Conservation (phyloP, 2,113 vertebrate genomes). For the Stercorarius parasiticus region DNA sequence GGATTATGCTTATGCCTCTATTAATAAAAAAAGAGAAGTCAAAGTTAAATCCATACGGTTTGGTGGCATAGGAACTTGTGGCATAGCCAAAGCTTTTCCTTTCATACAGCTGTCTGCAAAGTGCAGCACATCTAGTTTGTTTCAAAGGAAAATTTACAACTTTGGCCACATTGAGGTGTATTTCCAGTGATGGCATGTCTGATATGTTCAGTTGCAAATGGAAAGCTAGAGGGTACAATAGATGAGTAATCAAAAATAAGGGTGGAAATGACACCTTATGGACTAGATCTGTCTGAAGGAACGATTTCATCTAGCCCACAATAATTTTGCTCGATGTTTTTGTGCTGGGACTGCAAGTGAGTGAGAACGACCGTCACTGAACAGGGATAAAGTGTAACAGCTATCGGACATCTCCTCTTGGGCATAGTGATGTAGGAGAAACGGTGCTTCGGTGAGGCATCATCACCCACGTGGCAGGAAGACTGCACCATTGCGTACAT, state of each 20-base stretch:
- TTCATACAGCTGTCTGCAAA: neutral
- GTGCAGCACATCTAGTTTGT: neutral
- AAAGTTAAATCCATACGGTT: neutral
- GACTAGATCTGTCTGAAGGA: neutral
- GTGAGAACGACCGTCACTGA: neutral
- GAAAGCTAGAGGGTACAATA: neutral
- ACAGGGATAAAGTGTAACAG: neutral
- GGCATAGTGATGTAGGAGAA: too few species aligned
- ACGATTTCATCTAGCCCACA: neutral
- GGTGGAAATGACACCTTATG: neutral
- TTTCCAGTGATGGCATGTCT: neutral
- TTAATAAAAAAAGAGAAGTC: slow-evolving; percentile 33
- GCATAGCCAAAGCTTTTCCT: neutral
- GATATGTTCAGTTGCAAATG: neutral
- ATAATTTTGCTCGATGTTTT: neutral
- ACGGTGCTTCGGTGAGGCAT: neutral
- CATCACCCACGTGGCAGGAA: neutral
- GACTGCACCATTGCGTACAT: rapidly evolving
- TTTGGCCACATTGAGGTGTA: neutral
- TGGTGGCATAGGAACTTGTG: neutral
- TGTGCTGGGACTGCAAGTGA: neutral
- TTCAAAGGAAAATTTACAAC: neutral
- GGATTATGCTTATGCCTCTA: slow-evolving; percentile 33
- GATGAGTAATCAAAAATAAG: neutral
- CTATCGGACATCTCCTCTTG: neutral